Evolutionary conservation across 2,888 invertebrate species (phyloP).

Genomic region (Drosophila siamana): DNA sequence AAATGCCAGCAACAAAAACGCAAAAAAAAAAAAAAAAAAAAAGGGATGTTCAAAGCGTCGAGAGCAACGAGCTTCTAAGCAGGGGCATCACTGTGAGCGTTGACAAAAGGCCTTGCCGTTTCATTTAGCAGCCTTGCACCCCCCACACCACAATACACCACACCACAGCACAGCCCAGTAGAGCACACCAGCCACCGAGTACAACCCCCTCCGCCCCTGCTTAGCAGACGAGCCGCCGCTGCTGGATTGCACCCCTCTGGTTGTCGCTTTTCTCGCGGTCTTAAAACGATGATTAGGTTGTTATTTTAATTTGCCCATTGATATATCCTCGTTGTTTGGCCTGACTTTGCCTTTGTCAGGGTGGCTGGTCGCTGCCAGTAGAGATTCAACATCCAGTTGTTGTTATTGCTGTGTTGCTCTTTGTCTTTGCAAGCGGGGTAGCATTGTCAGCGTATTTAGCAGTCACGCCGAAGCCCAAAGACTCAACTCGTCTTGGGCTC

Average conservation of each 20-base stretch:
- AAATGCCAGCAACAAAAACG: slow-evolving; percentile 70
- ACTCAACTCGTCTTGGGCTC: slow-evolving; percentile 78
- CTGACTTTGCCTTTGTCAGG: slow-evolving; percentile 75
- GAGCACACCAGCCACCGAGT: neutral
- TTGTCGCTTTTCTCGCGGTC: slow-evolving; percentile 83
- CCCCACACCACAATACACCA: no score
- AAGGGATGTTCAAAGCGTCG: slow-evolving; percentile 71
- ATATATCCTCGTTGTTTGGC: slow-evolving; percentile 78
- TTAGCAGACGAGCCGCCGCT: no score
- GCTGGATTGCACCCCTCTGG: slow-evolving; percentile 38
- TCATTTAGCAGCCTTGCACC: slow-evolving; percentile 77
- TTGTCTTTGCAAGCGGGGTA: slow-evolving; percentile 57
- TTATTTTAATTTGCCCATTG: slow-evolving; percentile 86
- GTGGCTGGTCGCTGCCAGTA: slow-evolving; percentile 64
- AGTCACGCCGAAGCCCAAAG: slow-evolving; percentile 64
- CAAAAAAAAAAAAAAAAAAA: slow-evolving; percentile 32
- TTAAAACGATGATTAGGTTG: slow-evolving; percentile 86
- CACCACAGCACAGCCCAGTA: no score
- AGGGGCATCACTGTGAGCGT: slow-evolving; percentile 52
- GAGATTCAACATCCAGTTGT: slow-evolving; percentile 30
- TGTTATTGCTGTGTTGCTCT: slow-evolving; percentile 28
- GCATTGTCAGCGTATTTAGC: slow-evolving; percentile 81
- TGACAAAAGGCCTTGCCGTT: slow-evolving; percentile 80
- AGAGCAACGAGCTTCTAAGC: neutral
- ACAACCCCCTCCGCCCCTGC: slow-evolving; percentile 16